phyloP scores from a whole-genome alignment of 2,888 invertebrate species.

The Cephus nigrinus region DNA sequence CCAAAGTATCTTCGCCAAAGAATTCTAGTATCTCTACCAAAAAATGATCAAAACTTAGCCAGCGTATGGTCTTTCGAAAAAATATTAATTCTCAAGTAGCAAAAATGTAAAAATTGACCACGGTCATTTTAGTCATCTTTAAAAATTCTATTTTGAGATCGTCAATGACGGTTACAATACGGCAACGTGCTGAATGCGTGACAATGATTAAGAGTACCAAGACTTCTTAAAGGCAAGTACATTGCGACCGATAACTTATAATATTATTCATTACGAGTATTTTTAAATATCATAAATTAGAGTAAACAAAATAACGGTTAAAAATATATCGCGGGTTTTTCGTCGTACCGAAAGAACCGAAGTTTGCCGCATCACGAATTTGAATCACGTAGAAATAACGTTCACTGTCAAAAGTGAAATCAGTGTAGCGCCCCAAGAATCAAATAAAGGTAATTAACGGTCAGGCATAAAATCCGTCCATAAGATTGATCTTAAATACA shows the following conservation, averaged over 20 bases:
- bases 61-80: too few relatives aligned
- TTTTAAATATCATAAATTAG: not conserved
- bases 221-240: not conserved
- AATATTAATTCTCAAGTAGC: too few relatives aligned
- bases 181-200: too few relatives aligned
- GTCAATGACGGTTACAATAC: not conserved
- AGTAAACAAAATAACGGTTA: not conserved
- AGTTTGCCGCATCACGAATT: not conserved
- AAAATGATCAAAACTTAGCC: too few relatives aligned
- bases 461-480: not conserved
- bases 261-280: not conserved
- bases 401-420: not conserved
- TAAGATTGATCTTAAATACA: not conserved
- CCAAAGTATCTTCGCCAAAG: too few relatives aligned
- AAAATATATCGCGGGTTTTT: not conserved
- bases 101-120: too few relatives aligned
- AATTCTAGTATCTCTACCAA: too few relatives aligned
- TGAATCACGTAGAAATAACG: not conserved
- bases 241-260: not conserved
- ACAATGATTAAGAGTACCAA: not conserved
- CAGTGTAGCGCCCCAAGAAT: not conserved
- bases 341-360: not conserved
- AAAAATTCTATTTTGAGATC: not conserved
- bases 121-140: too few relatives aligned
- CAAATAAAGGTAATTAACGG: not conserved